Evolutionary conservation across 2,113 vertebrate species (phyloP), one percentile per base, ranked within the genome.

Genomic region (Aythya baeri): DNA sequence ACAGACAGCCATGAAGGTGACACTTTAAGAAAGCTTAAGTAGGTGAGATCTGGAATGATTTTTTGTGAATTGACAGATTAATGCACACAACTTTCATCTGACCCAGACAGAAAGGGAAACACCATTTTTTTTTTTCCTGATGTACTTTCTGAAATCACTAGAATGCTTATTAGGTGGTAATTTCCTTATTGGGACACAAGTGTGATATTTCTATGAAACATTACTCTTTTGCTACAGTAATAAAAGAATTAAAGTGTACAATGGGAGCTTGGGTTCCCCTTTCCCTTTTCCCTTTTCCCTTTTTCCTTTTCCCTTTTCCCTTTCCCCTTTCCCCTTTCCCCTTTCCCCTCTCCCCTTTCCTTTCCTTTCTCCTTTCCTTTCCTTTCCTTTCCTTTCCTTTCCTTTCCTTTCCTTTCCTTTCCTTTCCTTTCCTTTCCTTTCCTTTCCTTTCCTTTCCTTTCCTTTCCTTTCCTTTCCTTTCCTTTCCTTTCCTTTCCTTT

Each of bases 1-100:
- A 94, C 66, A 94, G 80, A 41, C 67, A 96, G n/a, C 17, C 82
- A 93, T 93, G 94, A 97, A 97, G 91, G 89, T 96, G 95, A 97
- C 76, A 93, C 58, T 88, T 90, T 21, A 66, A 50, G 68, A 93
- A 94, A 94, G 34, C 27, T 81, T 27, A 22, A 91, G 62, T 21
- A 91, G 36, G 43, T 90, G 61, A 95, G 57, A 88, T 86, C 32
- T 90, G 72, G 10, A 62, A 82, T 25, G 9, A 21, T 80, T 96
- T 96, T 91, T 31, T 66, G 73, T 88, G 61, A 97, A 94, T 25
- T 94, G 34, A 86, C 41, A 29, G 2, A 83, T 96, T 95, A 92
- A 85, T 83, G 62, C 58, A 70, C 7, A 88, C 73, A 91, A 54
- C 13, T 86, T 95, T 74, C 29, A 75, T 63, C 36, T 95, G 89